These are phyloP conservation scores for Solea solea DNA, from an alignment of 2,113 vertebrate genomes.

Conservation along the genomic window DNA sequence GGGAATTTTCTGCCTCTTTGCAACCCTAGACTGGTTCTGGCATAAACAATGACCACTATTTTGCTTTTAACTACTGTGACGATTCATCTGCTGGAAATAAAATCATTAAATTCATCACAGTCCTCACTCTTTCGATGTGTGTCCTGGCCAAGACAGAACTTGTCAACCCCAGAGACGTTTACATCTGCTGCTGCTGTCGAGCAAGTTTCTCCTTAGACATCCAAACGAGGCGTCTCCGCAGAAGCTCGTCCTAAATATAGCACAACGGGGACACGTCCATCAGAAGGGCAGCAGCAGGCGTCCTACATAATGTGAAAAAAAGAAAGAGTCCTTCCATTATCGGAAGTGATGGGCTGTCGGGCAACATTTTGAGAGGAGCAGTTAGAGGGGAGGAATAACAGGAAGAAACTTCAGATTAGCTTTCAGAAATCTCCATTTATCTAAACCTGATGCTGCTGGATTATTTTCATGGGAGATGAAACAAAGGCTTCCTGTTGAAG, in stretches of 20 bases:
- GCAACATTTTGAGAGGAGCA: conserved; percentile 6
- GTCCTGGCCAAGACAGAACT: background rate
- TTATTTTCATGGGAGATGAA: background rate
- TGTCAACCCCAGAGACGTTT: background rate
- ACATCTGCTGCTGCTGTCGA: conserved; percentile 1
- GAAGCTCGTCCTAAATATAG: conserved; percentile 17
- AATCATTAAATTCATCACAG: too few species aligned
- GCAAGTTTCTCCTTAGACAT: background rate
- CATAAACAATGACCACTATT: too few species aligned
- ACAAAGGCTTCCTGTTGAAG: background rate
- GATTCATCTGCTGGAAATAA: too few species aligned
- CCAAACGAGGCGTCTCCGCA: background rate
- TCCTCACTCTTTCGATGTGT: too few species aligned
- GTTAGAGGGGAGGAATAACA: background rate
- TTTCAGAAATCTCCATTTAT: background rate
- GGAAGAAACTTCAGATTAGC: background rate
- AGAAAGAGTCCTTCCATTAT: conserved; percentile 23
- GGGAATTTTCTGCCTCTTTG: too few species aligned
- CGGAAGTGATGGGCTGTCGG: conserved; percentile 20
- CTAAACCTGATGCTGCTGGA: background rate
- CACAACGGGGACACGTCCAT: background rate
- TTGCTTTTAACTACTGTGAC: too few species aligned
- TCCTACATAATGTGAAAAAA: too few species aligned
- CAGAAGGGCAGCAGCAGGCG: conserved; percentile 2
- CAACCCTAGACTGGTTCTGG: too few species aligned